Percentiles rank a stretch among this genome's conserved stretches.
phyloP scores from a whole-genome alignment of 2,888 invertebrate species.

The Autographa gamma region DNA sequence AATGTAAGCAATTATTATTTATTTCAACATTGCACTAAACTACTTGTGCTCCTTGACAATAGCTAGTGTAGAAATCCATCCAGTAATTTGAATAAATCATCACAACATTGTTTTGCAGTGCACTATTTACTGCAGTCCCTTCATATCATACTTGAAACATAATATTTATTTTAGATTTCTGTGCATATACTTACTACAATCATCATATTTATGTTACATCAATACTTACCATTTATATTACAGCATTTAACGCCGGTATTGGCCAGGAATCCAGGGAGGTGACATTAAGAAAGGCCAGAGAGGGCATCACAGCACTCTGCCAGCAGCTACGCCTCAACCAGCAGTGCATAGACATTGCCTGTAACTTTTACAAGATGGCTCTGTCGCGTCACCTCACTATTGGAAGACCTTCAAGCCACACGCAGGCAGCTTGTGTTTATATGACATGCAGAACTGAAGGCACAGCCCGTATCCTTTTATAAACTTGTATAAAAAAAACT shows the following conservation, averaged over 20 bases:
- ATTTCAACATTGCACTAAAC: no score
- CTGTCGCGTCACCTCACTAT: constrained; percentile 94
- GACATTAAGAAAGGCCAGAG: constrained; percentile 96
- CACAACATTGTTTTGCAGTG: no score
- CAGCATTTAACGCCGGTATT: constrained; percentile 93
- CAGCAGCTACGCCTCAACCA: constrained; percentile 96
- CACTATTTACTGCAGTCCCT: not conserved
- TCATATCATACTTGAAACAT: not conserved
- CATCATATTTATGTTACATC: no score
- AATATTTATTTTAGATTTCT: no score
- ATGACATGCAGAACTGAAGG: constrained; percentile 98
- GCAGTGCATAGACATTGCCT: constrained; percentile 97
- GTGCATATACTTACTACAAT: no score
- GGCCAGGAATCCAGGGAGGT: constrained; percentile 97
- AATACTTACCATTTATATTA: constrained; percentile 46
- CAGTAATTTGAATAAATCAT: no score
- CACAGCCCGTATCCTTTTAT: constrained; percentile 95
- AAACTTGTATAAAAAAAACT: not conserved
- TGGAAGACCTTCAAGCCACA: constrained; percentile 96
- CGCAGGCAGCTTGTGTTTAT: constrained; percentile 99
- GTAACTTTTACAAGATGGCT: constrained; percentile 98
- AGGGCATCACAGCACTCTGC: constrained; percentile 95
- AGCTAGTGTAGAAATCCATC: no score
- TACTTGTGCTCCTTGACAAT: no score
- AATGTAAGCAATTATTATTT: no score